These are phyloP conservation scores for Scyliorhinus canicula DNA, from an alignment of 2,797 vertebrate species.

Conservation along the genomic window DNA sequence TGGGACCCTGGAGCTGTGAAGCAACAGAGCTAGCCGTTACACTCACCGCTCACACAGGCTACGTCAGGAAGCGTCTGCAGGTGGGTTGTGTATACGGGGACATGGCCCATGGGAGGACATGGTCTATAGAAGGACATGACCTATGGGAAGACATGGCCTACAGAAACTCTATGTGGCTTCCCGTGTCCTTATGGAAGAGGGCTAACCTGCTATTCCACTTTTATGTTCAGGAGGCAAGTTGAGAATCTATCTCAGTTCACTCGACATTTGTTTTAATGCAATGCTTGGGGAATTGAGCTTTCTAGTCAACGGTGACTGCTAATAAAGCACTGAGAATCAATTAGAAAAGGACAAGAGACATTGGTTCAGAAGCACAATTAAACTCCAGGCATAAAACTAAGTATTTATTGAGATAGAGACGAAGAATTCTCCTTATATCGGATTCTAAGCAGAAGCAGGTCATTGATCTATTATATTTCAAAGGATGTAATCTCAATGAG, in stretches of 20 bases:
- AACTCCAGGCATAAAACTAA: neutral
- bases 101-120: too few species aligned
- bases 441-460: neutral
- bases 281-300: neutral
- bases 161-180: too few species aligned
- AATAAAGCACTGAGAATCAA: too few species aligned
- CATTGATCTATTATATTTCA: neutral
- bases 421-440: neutral
- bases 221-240: neutral
- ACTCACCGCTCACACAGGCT: too few species aligned
- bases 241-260: neutral
- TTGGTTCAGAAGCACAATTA: neutral
- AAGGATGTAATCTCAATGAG: neutral
- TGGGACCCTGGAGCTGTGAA: too few species aligned
- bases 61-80: too few species aligned
- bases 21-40: too few species aligned
- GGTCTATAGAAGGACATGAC: too few species aligned
- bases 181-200: too few species aligned
- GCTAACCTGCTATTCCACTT: neutral
- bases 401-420: neutral
- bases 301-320: too few species aligned
- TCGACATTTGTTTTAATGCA: neutral
- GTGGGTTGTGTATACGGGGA: too few species aligned
- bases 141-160: too few species aligned
- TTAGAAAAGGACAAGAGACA: neutral